Percentiles rank a stretch among this genome's conserved stretches.
phyloP scores from a whole-genome alignment of 2,888 invertebrate species.

The Drosophila macrothrix region DNA sequence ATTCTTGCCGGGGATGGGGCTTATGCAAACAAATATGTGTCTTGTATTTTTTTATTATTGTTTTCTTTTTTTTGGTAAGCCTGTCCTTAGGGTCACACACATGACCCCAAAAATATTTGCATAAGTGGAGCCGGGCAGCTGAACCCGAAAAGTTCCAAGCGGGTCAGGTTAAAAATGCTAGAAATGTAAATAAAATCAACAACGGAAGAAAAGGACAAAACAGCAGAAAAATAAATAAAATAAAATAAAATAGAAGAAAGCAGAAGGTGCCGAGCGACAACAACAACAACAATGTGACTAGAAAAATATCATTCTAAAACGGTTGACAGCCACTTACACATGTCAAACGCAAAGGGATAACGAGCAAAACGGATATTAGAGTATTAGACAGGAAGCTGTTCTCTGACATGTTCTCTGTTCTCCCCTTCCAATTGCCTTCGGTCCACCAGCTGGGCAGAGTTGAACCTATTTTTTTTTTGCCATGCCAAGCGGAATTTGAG shows the following conservation, averaged over 20 bases:
- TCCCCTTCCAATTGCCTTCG: slow-evolving; percentile 11
- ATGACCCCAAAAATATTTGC: slow-evolving; percentile 65
- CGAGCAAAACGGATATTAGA: slow-evolving; percentile 79
- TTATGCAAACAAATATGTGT: slow-evolving; percentile 51
- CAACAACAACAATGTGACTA: slow-evolving; percentile 38
- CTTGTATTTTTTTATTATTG: background rate
- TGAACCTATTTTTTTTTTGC: slow-evolving; percentile 22
- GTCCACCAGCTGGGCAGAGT: slow-evolving; percentile 47
- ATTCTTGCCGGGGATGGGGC: slow-evolving; percentile 1
- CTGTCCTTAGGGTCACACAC: slow-evolving; percentile 51
- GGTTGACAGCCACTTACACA: slow-evolving; percentile 80
- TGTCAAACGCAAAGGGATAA: slow-evolving; percentile 80
- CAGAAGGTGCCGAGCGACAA: slow-evolving; percentile 60
- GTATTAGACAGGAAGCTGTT: slow-evolving; percentile 74
- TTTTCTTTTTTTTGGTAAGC: slow-evolving; percentile 16
- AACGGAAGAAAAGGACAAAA: slow-evolving; percentile 59
- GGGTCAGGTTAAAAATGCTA: slow-evolving; percentile 62
- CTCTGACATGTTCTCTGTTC: slow-evolving; percentile 54
- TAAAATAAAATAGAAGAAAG: slow-evolving; percentile 10
- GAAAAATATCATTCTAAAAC: slow-evolving; percentile 77
- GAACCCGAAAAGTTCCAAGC: slow-evolving; percentile 25
- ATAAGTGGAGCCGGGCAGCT: slow-evolving; percentile 55
- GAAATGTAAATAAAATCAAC: slow-evolving; percentile 80
- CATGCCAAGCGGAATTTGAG: slow-evolving; percentile 24
- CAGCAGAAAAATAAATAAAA: slow-evolving; percentile 1